phyloP scores from a whole-genome alignment of 2,888 invertebrate species.

The Spisula subtruncata region DNA sequence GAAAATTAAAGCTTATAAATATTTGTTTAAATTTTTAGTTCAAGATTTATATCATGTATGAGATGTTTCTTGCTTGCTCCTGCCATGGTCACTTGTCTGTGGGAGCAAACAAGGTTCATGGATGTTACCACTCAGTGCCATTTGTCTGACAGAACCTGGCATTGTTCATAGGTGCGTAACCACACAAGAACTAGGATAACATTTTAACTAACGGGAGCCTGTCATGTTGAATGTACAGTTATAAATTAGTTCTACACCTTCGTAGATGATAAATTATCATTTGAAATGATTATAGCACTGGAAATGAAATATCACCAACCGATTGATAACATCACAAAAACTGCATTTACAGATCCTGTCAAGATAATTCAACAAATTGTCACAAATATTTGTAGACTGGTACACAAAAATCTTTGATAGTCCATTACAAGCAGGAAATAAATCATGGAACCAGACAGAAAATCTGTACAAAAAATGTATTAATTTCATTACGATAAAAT shows the following conservation, averaged over 20 bases:
- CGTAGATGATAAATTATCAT: neutral
- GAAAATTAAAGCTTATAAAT: no score
- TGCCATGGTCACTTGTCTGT: no score
- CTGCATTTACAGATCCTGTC: neutral
- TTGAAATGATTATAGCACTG: neutral
- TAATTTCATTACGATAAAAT: constrained; percentile 15
- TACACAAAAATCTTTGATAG: neutral
- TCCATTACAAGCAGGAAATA: constrained; percentile 20
- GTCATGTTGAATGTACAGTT: neutral
- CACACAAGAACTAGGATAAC: no score
- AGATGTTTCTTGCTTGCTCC: no score
- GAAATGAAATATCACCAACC: neutral
- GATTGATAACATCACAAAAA: constrained; percentile 21
- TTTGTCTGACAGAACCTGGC: no score
- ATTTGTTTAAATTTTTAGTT: no score
- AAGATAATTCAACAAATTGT: constrained; percentile 21
- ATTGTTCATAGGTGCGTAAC: no score
- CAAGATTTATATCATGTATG: no score
- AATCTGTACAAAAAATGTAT: constrained; percentile 21
- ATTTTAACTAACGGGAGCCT: neutral
- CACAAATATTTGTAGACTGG: neutral
- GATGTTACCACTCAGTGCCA: no score
- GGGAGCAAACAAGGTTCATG: no score
- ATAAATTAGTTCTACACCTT: neutral
- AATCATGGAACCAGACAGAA: constrained; percentile 20